These are phyloP conservation scores for Scomber colias DNA, from an alignment of 2,113 vertebrate species.

Conservation along the genomic window DNA sequence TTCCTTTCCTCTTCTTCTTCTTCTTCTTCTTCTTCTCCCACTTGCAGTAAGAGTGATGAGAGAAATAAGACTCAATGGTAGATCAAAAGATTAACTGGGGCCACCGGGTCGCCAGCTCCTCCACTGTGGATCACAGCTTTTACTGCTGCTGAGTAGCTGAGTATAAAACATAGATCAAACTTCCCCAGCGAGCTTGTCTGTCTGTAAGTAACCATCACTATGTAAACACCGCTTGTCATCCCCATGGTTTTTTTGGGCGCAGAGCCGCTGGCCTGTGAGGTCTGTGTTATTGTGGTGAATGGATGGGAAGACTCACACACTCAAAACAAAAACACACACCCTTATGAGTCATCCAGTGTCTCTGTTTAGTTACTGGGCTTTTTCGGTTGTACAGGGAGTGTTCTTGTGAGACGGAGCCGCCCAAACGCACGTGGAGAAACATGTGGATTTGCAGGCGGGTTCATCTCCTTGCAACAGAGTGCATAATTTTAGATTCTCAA, in stretches of 20 bases:
- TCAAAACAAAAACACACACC: slow-evolving; percentile 42
- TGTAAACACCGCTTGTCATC: slow-evolving; percentile 64
- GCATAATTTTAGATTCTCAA: slow-evolving; percentile 20
- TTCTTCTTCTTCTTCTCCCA: not conserved
- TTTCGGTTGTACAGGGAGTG: slow-evolving; percentile 24
- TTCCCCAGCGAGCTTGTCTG: slow-evolving; percentile 23
- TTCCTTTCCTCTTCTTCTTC: no score
- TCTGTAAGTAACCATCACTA: slow-evolving; percentile 56
- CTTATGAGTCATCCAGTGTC: slow-evolving; percentile 65
- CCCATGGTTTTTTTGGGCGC: slow-evolving; percentile 40
- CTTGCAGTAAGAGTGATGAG: slow-evolving; percentile 27
- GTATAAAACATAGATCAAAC: slow-evolving; percentile 48
- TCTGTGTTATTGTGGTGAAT: slow-evolving; percentile 69
- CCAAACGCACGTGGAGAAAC: slow-evolving; percentile 45
- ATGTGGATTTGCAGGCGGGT: slow-evolving; percentile 31
- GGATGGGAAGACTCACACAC: slow-evolving; percentile 40
- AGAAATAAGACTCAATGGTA: slow-evolving; percentile 19
- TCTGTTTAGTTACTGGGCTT: slow-evolving; percentile 57
- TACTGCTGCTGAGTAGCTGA: slow-evolving; percentile 21
- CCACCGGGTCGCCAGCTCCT: not conserved
- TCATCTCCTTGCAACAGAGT: slow-evolving; percentile 38
- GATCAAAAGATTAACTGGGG: slow-evolving; percentile 34
- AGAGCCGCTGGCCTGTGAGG: slow-evolving; percentile 54
- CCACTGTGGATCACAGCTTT: slow-evolving; percentile 7
- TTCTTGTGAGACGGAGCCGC: slow-evolving; percentile 35